phyloP scores from a whole-genome alignment of 2,888 invertebrate species.

The Polyploca ridens region DNA sequence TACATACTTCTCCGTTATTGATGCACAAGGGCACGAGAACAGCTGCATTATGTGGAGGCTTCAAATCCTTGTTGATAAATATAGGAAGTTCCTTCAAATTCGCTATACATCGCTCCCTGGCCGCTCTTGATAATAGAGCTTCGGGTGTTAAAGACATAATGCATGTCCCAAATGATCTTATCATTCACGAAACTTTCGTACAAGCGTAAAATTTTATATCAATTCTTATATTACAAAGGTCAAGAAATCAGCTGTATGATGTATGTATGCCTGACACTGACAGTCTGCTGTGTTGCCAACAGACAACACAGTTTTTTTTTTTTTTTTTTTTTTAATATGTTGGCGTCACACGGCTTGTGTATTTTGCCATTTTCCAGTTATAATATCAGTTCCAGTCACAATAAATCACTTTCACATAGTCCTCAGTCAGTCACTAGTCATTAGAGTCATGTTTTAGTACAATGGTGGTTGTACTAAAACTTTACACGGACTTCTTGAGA shows the following conservation, averaged over 20 bases:
- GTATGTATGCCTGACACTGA: too few relatives aligned
- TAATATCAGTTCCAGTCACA: too few relatives aligned
- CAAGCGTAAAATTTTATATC: not conserved
- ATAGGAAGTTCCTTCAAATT: conserved; percentile 85
- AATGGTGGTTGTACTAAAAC: too few relatives aligned
- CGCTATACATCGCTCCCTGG: conserved; percentile 83
- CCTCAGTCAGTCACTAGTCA: too few relatives aligned
- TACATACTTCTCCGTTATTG: conserved; percentile 87
- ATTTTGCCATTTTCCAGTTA: too few relatives aligned
- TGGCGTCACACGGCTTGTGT: too few relatives aligned
- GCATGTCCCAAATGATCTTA: conserved; percentile 5
- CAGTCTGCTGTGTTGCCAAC: too few relatives aligned
- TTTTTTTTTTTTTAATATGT: too few relatives aligned
- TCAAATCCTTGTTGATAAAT: conserved; percentile 50
- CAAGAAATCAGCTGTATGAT: not conserved
- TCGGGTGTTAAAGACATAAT: conserved; percentile 64
- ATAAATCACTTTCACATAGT: too few relatives aligned
- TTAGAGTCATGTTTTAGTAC: too few relatives aligned
- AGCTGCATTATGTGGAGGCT: conserved; percentile 85
- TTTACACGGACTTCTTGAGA: too few relatives aligned
- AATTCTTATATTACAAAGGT: not conserved
- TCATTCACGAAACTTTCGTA: conserved; percentile 14
- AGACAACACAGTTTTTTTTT: not conserved
- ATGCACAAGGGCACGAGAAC: conserved; percentile 93
- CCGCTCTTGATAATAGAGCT: conserved; percentile 78